phyloP scores from a whole-genome alignment of 2,113 vertebrate species.

The Cephalopterus ornatus region DNA sequence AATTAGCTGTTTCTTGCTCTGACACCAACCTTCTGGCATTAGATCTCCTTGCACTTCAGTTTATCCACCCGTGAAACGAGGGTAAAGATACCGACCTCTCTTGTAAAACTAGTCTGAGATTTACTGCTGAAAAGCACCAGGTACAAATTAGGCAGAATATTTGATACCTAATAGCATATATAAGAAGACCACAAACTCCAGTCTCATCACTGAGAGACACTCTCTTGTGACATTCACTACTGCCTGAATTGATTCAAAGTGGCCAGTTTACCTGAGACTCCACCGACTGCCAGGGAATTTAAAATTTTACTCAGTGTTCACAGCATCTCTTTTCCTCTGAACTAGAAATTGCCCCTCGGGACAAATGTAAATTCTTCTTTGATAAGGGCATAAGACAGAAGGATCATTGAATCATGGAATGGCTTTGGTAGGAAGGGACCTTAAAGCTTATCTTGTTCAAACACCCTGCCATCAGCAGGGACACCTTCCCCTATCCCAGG shows the following conservation, averaged over 20 bases:
- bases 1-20: background rate
- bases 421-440: background rate
- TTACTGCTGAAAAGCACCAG: background rate
- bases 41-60: background rate
- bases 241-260: background rate
- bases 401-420: background rate
- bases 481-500: background rate
- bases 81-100: background rate
- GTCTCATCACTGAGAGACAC: rapidly evolving
- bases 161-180: background rate
- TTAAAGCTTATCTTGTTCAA: background rate
- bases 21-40: background rate
- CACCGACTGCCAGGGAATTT: background rate
- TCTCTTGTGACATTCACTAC: background rate
- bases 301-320: background rate
- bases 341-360: background rate
- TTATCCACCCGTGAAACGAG: background rate
- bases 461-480: background rate
- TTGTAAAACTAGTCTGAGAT: background rate
- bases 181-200: background rate
- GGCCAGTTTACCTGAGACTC: background rate
- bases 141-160: background rate
- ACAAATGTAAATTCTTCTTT: background rate
- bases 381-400: background rate
- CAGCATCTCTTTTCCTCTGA: background rate